Evolutionary conservation across 2,797 vertebrate species (phyloP).

Genomic region (Gallinago stenura): DNA sequence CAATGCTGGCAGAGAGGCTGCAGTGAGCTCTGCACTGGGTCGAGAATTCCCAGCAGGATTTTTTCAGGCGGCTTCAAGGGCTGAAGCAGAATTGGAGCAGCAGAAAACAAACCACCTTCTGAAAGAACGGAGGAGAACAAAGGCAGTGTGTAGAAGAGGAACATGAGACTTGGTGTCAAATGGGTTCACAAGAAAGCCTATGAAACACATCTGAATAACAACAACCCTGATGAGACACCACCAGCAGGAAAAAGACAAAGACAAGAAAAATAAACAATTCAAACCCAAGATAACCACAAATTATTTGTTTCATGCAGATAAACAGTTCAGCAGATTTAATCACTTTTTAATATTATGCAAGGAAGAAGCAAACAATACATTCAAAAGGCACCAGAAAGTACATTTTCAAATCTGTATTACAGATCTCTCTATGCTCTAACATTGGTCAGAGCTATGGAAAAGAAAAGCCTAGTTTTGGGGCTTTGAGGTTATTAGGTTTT

Average conservation of each 20-base stretch:
- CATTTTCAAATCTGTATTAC: neutral
- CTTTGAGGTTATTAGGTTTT: neutral
- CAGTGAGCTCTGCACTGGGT: rapidly evolving
- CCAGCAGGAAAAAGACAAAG: constrained; percentile 12
- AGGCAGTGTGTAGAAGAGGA: neutral
- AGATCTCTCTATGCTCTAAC: neutral
- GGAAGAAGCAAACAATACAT: neutral
- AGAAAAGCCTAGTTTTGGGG: neutral
- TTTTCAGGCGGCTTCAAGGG: neutral
- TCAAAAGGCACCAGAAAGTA: neutral
- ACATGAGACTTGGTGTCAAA: constrained; percentile 2
- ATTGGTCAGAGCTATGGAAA: neutral
- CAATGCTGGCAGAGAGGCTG: neutral
- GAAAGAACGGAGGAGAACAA: neutral
- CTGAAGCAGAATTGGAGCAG: neutral
- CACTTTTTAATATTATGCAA: neutral
- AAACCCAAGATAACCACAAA: constrained; percentile 33
- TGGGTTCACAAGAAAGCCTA: constrained; percentile 4
- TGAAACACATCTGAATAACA: neutral
- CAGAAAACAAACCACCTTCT: neutral
- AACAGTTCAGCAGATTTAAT: neutral
- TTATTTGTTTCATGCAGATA: constrained; percentile 28
- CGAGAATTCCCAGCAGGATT: neutral
- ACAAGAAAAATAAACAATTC: constrained; percentile 22
- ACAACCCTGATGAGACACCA: neutral